These are phyloP conservation scores for Marasmarcha lunaedactyla DNA, from an alignment of 2,888 invertebrate genomes.

Conservation along the genomic window DNA sequence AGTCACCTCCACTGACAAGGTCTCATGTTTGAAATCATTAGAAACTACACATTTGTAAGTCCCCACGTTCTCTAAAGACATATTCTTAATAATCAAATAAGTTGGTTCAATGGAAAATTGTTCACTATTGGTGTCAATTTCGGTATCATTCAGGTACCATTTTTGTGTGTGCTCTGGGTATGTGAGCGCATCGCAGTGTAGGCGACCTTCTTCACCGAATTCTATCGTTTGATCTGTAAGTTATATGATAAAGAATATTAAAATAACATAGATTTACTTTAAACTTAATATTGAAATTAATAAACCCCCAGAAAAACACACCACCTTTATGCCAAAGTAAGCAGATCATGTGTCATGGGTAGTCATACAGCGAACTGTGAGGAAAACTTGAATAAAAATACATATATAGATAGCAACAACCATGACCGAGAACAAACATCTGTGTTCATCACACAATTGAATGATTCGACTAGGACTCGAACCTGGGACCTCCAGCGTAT, in stretches of 20 bases:
- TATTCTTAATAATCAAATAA: conserved; percentile 32
- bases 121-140: conserved; percentile 23
- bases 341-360: too few relatives aligned
- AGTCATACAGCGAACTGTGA: too few relatives aligned
- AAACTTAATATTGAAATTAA: too few relatives aligned
- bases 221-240: conserved; percentile 36
- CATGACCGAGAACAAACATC: too few relatives aligned
- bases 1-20: conserved; percentile 23
- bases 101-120: conserved; percentile 22
- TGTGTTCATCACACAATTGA: too few relatives aligned
- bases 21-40: conserved; percentile 25
- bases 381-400: too few relatives aligned
- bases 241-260: background rate
- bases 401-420: too few relatives aligned
- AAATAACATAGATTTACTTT: background rate
- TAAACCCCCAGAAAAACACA: too few relatives aligned
- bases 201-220: conserved; percentile 31
- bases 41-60: conserved; percentile 33
- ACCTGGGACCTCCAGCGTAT: too few relatives aligned
- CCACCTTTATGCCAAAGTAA: too few relatives aligned
- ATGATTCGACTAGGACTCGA: too few relatives aligned
- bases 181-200: conserved; percentile 38
- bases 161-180: conserved; percentile 38
- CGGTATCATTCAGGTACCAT: conserved; percentile 41
- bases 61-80: conserved; percentile 35